Base-by-base conservation (phyloP, 2,113 vertebrate species). In the Toxostoma redivivum region DNA sequence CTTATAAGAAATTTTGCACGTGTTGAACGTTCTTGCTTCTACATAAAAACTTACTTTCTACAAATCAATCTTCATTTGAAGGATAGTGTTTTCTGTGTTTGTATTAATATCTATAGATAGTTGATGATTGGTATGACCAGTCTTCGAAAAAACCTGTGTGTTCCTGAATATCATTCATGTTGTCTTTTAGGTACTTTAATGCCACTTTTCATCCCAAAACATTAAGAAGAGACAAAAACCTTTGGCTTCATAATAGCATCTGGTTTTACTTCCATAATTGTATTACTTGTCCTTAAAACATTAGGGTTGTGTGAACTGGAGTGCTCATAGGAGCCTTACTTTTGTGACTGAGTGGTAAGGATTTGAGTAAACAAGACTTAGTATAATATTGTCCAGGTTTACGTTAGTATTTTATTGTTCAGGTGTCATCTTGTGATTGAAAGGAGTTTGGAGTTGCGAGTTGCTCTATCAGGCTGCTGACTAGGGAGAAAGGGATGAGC, bases 101-200 rank as follows among this genome's bases (percentile, higher is more conserved):
- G 6, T 61, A 23, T 81, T 79, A 54, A 8, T 71, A 54, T 38
- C 56, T 80, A 4, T 28, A 69, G 20, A 7, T 28, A 70, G n/a
- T 31, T 81, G 12, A 38, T 74, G 67, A 58, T 24, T 79, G 8
- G 11, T 13, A 45, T 56, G 23, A 71, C 33, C 9, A 40, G 4
- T 70, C 8, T 47, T 61, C 0, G 0, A 24, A 50, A 71, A 66
- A 69, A 16, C 1, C 9, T 27, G 7, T 33, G n/a, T 74, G 7
- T 37, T 73, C 13, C 24, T 73, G 31, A 67, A n/a, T 74, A 48
- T 76, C 2, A n/a, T 38, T 85, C 0, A 0, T 61, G 17, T 61
- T 81, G 38, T 58, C 48, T 67, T 81, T 60, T 38, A 35, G 16
- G 11, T 88, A 16, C 19, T 67, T 86, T 58, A 15, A 47, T 90